Percentiles rank a stretch among this genome's conserved stretches.
Evolutionary conservation across 2,888 invertebrate genomes (phyloP).

Genomic region (Beris chalybata): DNA sequence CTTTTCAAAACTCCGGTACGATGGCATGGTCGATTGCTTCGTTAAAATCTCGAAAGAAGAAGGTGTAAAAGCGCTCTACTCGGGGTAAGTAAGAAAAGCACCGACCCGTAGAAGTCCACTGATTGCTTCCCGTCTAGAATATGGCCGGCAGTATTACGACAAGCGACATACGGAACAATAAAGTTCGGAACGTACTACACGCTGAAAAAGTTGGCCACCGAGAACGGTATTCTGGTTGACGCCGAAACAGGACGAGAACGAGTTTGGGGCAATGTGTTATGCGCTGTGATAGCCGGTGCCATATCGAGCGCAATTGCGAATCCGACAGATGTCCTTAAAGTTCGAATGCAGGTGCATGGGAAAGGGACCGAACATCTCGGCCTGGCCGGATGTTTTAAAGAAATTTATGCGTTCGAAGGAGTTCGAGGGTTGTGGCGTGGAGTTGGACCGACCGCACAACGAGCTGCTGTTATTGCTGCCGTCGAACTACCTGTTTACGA

Average conservation of each 20-base stretch:
- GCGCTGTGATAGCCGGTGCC: constrained; percentile 73
- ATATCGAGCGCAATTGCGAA: constrained; percentile 93
- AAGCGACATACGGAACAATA: constrained; percentile 94
- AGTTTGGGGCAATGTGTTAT: constrained; percentile 72
- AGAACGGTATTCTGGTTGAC: constrained; percentile 57
- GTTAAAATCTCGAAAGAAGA: constrained; percentile 84
- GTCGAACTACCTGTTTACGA: constrained; percentile 95
- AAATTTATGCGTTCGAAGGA: constrained; percentile 84
- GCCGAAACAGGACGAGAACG: constrained; percentile 58
- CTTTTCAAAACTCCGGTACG: constrained; percentile 75
- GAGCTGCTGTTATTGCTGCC: constrained; percentile 90
- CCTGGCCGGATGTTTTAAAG: constrained; percentile 76
- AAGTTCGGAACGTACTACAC: constrained; percentile 96
- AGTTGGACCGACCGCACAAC: constrained; percentile 88
- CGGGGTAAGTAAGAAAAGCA: constrained; percentile 64
- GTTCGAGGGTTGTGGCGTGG: constrained; percentile 87
- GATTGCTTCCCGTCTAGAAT: constrained; percentile 65
- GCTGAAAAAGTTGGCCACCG: constrained; percentile 71
- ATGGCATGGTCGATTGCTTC: constrained; percentile 91
- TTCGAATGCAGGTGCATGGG: constrained; percentile 81
- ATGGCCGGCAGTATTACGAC: constrained; percentile 88
- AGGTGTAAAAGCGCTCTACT: constrained; percentile 82
- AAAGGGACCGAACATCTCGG: constrained; percentile 62
- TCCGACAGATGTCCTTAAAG: constrained; percentile 95
- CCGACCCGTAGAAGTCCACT: neutral